Evolutionary conservation across 2,113 vertebrate species (phyloP), one percentile per base, ranked within the genome.

Genomic region (Galemys pyrenaicus): DNA sequence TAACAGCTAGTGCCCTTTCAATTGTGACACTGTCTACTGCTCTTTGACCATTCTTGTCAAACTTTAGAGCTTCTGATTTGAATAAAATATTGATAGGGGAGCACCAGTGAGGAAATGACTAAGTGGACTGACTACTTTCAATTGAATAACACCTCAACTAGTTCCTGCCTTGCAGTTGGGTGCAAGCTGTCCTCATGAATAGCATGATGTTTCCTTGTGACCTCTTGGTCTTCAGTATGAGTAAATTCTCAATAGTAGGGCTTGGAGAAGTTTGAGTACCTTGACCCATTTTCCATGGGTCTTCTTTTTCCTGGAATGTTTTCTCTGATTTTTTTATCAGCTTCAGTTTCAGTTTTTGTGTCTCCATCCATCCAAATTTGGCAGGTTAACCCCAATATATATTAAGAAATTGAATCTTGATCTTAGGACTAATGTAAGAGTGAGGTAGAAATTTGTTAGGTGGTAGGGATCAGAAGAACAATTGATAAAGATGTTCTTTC

Each of bases 21-120:
- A 92, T 91, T 74, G 51, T 71, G 28, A 26, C 67, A 41, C 6
- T 86, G 10, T 74, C 28, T 71, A 70, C 79, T 84, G n/a, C 35
- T 71, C 58, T 94, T 95, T 92, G 81, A 90, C 35, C 64, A 11
- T 49, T 90, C 30, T 89, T 79, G 37, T 71, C 74, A 93, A 95
- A 89, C 20, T 79, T 85, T 41, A 75, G 58, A 65, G 44, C 54
- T 17, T 56, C 51, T 68, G 35, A 85, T 91, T 94, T 81, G 35
- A 85, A 88, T 79, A 28, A 83, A 58, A 65, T 74, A 74, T 74
- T 68, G 81, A 75, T 74, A 92, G 49, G 73, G 37, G 9, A 68
- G 62, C 6, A 49, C 56, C 12, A 20, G 9, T 11, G 16, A 46
- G 35, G 32, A 79, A 49, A 77, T 73, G n/a, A 75, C 44, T 49